phyloP scores from a whole-genome alignment of 2,113 vertebrate genomes.

The Odobenus rosmarus region DNA sequence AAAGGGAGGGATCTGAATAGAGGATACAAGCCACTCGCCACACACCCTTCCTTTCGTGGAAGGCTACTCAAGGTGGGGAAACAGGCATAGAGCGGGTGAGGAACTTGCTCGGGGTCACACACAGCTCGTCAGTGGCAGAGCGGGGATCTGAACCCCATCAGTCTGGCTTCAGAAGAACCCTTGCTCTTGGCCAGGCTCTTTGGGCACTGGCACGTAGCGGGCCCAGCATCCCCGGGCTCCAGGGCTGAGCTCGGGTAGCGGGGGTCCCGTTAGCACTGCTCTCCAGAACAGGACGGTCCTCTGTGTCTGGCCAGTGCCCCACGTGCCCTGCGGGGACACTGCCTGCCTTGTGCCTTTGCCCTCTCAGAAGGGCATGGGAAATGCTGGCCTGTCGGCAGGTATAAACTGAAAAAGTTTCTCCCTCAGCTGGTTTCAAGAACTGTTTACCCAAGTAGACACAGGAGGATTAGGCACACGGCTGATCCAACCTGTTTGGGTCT shows the following conservation, averaged over 20 bases:
- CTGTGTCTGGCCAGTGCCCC: accelerated
- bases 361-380: background rate
- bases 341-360: background rate
- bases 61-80: background rate
- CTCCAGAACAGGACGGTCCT: background rate
- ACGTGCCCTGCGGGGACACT: accelerated
- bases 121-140: background rate
- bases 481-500: conserved; percentile 52
- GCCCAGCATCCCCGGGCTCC: background rate
- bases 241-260: background rate
- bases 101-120: background rate
- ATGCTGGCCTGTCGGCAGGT: conserved; percentile 6
- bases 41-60: accelerated
- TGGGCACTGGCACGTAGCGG: accelerated
- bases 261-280: background rate
- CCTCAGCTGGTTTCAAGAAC: conserved; percentile 72
- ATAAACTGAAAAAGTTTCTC: background rate
- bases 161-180: background rate
- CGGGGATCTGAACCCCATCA: background rate
- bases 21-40: background rate
- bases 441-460: conserved; percentile 53
- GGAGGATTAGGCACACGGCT: conserved; percentile 59
- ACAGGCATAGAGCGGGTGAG: background rate
- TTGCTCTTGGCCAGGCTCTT: background rate
- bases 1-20: background rate